These are phyloP conservation scores for Hippasteria phrygiana DNA, from an alignment of 53 echinoderm and acorn worm genomes.

Conservation along the genomic window DNA sequence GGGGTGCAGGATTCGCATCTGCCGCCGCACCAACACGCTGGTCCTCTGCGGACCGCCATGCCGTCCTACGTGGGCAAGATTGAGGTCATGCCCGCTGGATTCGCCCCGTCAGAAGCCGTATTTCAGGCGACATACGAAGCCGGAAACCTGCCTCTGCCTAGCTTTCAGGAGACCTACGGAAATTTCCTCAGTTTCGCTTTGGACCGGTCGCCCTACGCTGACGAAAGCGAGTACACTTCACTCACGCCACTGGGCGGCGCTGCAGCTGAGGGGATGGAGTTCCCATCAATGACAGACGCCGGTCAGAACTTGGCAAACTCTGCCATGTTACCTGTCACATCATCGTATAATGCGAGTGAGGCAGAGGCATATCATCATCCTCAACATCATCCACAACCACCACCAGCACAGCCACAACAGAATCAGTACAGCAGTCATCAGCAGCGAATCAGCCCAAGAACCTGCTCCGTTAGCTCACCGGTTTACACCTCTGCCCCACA, in stretches of 20 bases:
- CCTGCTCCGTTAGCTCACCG: constrained; percentile 66
- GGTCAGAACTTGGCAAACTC: constrained; percentile 53
- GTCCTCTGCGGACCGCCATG: constrained; percentile 45
- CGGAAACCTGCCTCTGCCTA: constrained; percentile 87
- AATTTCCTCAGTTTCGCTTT: constrained; percentile 63
- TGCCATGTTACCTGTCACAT: constrained; percentile 51
- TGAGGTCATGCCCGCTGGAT: constrained; percentile 72
- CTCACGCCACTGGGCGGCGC: constrained; percentile 59
- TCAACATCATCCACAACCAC: constrained; percentile 17
- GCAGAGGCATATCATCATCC: constrained; percentile 52
- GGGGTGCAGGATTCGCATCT: constrained; percentile 46
- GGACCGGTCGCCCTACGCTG: constrained; percentile 62
- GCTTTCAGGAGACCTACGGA: constrained; percentile 94
- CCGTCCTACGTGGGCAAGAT: constrained; percentile 72
- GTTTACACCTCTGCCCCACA: constrained; percentile 71
- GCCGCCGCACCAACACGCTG: constrained; percentile 21
- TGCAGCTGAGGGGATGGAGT: constrained; percentile 50
- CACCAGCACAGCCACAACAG: constrained; percentile 27
- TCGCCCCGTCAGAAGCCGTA: constrained; percentile 62
- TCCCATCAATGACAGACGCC: constrained; percentile 53
- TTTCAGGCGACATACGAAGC: constrained; percentile 64
- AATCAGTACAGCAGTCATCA: constrained; percentile 71
- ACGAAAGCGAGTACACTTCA: constrained; percentile 57
- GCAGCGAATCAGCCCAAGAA: constrained; percentile 63
- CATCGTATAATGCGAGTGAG: constrained; percentile 60